Percentiles rank a stretch among this genome's conserved stretches.
phyloP scores from a whole-genome alignment of 64 coral and sea anemone genomes.

The Acropora tenuis region DNA sequence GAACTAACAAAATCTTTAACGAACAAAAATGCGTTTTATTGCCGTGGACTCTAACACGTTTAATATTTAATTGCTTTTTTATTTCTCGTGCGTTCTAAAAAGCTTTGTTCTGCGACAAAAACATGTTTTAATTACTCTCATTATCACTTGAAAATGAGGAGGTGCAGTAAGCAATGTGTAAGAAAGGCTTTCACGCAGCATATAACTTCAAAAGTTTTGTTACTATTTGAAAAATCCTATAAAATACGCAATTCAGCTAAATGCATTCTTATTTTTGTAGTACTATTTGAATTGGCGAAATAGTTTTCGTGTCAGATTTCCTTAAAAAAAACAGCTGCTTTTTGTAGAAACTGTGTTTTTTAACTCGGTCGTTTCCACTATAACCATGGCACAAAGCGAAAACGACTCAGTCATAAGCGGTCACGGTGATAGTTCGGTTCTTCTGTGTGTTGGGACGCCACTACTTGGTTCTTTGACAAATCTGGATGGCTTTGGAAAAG shows the following conservation, averaged over 20 bases:
- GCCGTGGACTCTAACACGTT: background rate
- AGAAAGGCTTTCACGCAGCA: too few species aligned
- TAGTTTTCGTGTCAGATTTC: background rate
- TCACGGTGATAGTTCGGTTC: conserved; percentile 73
- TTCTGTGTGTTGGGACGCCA: conserved; percentile 66
- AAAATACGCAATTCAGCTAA: too few species aligned
- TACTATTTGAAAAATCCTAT: too few species aligned
- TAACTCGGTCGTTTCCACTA: background rate
- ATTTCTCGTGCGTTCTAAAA: background rate
- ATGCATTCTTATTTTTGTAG: too few species aligned
- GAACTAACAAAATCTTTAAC: background rate
- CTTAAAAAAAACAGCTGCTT: background rate
- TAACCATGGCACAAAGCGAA: background rate
- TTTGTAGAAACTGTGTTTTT: background rate
- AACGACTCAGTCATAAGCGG: conserved; percentile 45
- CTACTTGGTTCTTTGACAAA: conserved; percentile 79
- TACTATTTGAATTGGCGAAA: background rate
- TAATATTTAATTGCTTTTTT: background rate
- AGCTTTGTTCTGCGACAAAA: background rate
- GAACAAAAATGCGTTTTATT: background rate
- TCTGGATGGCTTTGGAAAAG: conserved; percentile 73
- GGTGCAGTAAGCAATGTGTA: background rate
- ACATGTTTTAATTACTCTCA: background rate
- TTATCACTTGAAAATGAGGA: background rate
- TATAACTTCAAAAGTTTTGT: too few species aligned